phyloP scores from a whole-genome alignment of 2,113 vertebrate genomes.

The Falcunculus frontatus region DNA sequence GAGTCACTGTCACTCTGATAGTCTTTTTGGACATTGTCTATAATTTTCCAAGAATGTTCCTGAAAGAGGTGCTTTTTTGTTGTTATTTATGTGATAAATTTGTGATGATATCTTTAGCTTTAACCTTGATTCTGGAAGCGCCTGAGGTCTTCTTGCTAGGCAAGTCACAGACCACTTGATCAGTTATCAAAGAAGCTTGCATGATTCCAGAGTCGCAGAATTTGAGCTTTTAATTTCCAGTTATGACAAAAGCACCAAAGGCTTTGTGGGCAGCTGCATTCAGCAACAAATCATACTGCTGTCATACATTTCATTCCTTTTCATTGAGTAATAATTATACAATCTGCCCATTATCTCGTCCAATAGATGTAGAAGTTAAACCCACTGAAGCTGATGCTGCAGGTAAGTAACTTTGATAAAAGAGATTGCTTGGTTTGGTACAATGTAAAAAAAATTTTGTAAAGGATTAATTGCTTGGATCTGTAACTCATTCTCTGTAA shows the following conservation, averaged over 20 bases:
- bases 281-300: background rate
- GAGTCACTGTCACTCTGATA: background rate
- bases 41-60: background rate
- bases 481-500: background rate
- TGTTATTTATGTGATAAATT: background rate
- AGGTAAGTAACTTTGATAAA: background rate
- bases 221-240: slow-evolving; percentile 40
- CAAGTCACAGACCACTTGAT: background rate
- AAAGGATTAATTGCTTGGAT: background rate
- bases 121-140: background rate
- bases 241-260: background rate
- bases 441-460: background rate
- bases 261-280: slow-evolving; percentile 29
- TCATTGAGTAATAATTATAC: background rate
- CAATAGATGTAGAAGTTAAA: background rate
- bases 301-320: slow-evolving; percentile 15
- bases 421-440: background rate
- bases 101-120: background rate
- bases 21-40: background rate
- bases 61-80: background rate
- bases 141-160: background rate
- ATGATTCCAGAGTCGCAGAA: slow-evolving; percentile 32
- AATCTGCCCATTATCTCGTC: background rate
- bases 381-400: background rate
- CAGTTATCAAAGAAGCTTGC: slow-evolving; percentile 19